Percentiles rank a stretch among this genome's conserved stretches.
These are phyloP conservation scores for Beris chalybata DNA, from an alignment of 2,888 invertebrate genomes.

Conservation along the genomic window DNA sequence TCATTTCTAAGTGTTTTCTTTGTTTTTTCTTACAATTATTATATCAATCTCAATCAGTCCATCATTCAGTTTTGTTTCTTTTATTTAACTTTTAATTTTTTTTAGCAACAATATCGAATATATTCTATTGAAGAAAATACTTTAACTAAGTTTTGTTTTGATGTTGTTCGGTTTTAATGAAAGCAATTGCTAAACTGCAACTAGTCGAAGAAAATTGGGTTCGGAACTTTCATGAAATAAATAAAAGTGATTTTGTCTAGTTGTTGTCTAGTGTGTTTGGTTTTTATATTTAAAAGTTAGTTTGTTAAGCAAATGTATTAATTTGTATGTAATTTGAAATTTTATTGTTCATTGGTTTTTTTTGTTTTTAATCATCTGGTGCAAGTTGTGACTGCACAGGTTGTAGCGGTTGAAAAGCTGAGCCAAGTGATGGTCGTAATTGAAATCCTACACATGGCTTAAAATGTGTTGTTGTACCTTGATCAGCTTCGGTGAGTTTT, in stretches of 20 bases:
- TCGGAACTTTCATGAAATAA: background rate
- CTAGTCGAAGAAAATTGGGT: background rate
- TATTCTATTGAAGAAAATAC: background rate
- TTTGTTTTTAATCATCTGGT: constrained; percentile 16
- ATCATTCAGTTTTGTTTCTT: constrained; percentile 36
- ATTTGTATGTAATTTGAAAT: constrained; percentile 25
- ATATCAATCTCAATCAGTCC: constrained; percentile 39
- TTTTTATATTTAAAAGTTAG: constrained; percentile 5
- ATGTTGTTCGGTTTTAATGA: no score
- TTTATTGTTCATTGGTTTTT: constrained; percentile 36
- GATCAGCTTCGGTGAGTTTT: constrained; percentile 40
- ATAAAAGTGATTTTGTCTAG: background rate
- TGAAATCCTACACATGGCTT: constrained; percentile 74
- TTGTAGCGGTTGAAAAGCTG: constrained; percentile 72
- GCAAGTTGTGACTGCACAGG: constrained; percentile 29
- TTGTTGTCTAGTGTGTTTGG: constrained; percentile 1
- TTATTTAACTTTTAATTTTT: constrained; percentile 16
- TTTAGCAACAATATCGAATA: constrained; percentile 14
- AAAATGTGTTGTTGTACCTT: constrained; percentile 44
- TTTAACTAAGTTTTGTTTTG: constrained; percentile 12
- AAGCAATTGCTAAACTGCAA: no score
- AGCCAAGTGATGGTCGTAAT: constrained; percentile 76
- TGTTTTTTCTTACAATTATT: constrained; percentile 35
- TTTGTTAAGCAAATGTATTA: constrained; percentile 25
- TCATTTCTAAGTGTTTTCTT: constrained; percentile 38